Conservation (phyloP, 2,888 invertebrate species). For the Chloromyia formosa region DNA sequence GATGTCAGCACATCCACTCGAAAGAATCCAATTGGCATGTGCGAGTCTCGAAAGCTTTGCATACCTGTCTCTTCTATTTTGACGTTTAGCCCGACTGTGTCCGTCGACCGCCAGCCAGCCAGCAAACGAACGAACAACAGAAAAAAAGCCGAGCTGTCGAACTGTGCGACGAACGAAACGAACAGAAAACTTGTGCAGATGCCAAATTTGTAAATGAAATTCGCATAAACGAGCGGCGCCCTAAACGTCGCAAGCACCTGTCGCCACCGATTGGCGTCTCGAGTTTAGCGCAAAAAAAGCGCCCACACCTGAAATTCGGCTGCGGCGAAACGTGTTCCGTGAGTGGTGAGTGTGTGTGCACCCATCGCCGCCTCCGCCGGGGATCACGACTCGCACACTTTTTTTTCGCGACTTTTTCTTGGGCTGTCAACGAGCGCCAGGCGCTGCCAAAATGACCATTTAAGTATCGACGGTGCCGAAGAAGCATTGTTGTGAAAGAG, state of each 20-base stretch:
- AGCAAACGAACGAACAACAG: background rate
- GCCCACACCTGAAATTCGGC: no score
- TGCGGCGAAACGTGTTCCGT: background rate
- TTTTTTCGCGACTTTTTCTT: background rate
- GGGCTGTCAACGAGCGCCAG: slow-evolving; percentile 8
- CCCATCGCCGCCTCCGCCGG: background rate
- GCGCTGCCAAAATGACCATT: slow-evolving; percentile 36
- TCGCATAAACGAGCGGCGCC: slow-evolving; percentile 5
- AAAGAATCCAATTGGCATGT: no score
- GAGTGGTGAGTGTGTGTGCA: background rate
- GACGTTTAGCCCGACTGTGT: no score
- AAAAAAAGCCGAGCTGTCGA: slow-evolving; percentile 29
- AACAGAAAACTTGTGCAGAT: slow-evolving; percentile 18
- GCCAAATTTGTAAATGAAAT: slow-evolving; percentile 36
- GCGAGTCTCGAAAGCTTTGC: no score
- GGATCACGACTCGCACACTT: background rate
- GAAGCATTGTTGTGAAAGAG: slow-evolving; percentile 6
- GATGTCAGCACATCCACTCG: no score
- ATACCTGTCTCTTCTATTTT: no score
- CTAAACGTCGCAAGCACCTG: background rate
- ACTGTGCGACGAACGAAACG: no score
- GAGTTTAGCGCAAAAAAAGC: no score
- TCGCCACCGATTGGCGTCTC: background rate
- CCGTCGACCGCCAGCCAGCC: background rate
- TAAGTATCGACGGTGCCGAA: slow-evolving; percentile 22